Evolutionary conservation across 2,888 invertebrate genomes (phyloP), one percentile per base, ranked within the genome.

Genomic region (Ferrisia virgata): DNA sequence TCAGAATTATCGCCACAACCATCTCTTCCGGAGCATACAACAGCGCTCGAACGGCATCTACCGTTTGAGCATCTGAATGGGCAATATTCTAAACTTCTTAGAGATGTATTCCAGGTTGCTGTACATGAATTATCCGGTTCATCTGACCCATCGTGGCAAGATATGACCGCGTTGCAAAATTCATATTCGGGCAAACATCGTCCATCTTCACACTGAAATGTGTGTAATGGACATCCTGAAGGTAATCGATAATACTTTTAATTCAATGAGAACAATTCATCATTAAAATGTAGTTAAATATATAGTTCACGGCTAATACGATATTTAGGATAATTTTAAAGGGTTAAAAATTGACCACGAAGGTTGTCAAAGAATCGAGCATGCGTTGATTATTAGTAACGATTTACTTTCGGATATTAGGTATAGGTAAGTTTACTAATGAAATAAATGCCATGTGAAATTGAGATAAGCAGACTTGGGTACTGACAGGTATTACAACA

Each of bases 1-100:
- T 96, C 96, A 69, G 94, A 94, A 86, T 94, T 94, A 90, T 96
- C 96, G 8, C 96, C 96, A 88, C 96, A 96, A 25, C 96, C 96
- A 88, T 96, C 96, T 58, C 94, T 91, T 33, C 96, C 96, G 15
- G 95, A 96, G 89, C 96, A 96, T 2, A 95, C 93, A 85, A 96
- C 95, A 0, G 96, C 96, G 85, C 95, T 94, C 79, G 96, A 95
- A 85, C 96, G 91, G 88, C 96, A 96, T 85, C 95, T 91, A 1
- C 96, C 96, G 89, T 96, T 96, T 86, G 92, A 93, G 89, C 96
- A 97, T 43, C 94, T 91, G 88, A 96, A 92, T 53, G 96, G 96
- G 87, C 96, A 96, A 87, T 92, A 92, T 82, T 85, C 87, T 39
- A 86, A 76, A 18, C 43, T 64, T 18, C 84, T 58, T 18, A 83